Conservation (phyloP, 2,113 vertebrate species). For the Hypocryptadius cinnamomeus region DNA sequence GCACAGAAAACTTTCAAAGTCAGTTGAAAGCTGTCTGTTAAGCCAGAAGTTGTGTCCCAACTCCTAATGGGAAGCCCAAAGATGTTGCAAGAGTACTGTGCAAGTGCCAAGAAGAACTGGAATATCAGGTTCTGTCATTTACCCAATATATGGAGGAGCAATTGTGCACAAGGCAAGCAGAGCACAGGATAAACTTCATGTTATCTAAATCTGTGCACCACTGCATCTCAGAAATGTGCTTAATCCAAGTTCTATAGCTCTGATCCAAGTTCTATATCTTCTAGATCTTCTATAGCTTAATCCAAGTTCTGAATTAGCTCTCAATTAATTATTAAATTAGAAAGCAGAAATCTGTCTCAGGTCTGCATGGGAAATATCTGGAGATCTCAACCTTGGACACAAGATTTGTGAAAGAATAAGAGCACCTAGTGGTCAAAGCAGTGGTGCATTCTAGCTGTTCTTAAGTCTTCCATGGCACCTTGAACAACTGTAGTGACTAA, state of each 20-base stretch:
- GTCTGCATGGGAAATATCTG: background rate
- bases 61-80: background rate
- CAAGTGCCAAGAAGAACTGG: background rate
- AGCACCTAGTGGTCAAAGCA: background rate
- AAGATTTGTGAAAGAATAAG: background rate
- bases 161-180: background rate
- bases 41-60: background rate
- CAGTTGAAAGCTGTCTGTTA: background rate
- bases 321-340: background rate
- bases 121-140: background rate
- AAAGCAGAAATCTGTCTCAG: background rate
- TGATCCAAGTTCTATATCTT: too few relatives aligned
- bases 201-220: background rate
- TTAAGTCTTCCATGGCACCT: background rate
- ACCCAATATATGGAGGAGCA: background rate
- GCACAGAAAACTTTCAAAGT: background rate
- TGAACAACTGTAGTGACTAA: background rate
- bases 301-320: background rate
- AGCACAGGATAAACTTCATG: background rate
- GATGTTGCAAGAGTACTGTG: background rate
- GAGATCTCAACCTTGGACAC: background rate
- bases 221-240: background rate
- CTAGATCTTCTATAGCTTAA: background rate
- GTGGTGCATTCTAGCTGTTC: background rate
- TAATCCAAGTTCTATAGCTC: background rate